Conservation (phyloP, 2,797 vertebrate species). For the Parambassis ranga region DNA sequence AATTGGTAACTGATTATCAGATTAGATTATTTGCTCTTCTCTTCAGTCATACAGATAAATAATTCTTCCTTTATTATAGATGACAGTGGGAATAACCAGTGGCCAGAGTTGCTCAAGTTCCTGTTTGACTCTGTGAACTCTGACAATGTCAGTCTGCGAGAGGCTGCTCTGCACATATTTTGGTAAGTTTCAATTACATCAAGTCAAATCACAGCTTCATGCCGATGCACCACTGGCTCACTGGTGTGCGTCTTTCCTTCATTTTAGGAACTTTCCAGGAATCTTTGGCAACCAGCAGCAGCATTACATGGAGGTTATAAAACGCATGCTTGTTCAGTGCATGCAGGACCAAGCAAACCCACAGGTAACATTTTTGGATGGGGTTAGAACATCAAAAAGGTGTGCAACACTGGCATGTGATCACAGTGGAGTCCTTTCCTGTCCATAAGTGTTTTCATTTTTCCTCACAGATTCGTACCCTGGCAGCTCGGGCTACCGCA, state of each 20-base stretch:
- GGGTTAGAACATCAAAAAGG: no score
- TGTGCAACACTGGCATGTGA: no score
- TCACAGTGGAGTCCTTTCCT: neutral
- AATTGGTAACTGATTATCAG: conserved; percentile 82
- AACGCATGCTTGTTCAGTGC: conserved; percentile 97
- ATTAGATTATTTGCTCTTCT: no score
- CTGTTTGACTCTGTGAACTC: conserved; percentile 98
- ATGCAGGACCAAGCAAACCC: conserved; percentile 97
- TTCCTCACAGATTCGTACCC: conserved; percentile 84
- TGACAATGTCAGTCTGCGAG: conserved; percentile 87
- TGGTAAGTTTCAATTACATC: conserved; percentile 79
- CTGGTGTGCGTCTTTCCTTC: neutral
- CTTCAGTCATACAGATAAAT: no score
- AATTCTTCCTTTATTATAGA: conserved; percentile 79
- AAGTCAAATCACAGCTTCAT: neutral
- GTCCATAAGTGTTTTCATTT: neutral
- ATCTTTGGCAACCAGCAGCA: conserved; percentile 99
- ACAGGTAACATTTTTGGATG: conserved; percentile 73
- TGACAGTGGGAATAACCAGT: conserved; percentile 97
- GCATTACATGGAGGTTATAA: conserved; percentile 98
- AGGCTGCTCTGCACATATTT: conserved; percentile 97
- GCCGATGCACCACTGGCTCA: neutral
- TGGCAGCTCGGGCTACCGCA: conserved; percentile 92
- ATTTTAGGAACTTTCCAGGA: conserved; percentile 94
- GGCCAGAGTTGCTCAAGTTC: conserved; percentile 97